A percentile compares a stretch with the other conserved stretches of the same genome.
phyloP scores from a whole-genome alignment of 2,113 vertebrate species.

The Daboia siamensis region DNA sequence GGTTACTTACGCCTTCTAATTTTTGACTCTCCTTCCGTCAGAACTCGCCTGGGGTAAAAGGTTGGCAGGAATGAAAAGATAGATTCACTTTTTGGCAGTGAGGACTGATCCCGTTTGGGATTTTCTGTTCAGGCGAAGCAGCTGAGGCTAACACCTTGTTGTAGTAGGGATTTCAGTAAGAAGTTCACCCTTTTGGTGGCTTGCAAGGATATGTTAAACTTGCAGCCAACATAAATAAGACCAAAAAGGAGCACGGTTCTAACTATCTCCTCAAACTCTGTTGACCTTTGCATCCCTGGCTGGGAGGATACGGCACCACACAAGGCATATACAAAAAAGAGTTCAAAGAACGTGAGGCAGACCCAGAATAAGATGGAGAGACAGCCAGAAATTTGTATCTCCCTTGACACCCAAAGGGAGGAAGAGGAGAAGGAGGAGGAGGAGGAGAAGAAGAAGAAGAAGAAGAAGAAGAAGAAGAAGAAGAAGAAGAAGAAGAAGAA shows the following conservation, averaged over 20 bases:
- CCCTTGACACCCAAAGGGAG: not conserved
- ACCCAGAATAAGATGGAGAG: not conserved
- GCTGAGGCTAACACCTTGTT: conserved; percentile 47
- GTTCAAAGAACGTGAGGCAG: not conserved
- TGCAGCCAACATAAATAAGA: conserved; percentile 13
- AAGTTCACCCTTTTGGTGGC: conserved; percentile 14
- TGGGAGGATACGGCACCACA: not conserved
- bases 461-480: no score
- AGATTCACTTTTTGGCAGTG: conserved; percentile 34
- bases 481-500: no score
- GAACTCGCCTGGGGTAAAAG: conserved; percentile 32
- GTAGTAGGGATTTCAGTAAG: conserved; percentile 35
- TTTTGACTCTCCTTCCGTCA: conserved; percentile 52
- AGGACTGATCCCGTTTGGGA: conserved; percentile 26
- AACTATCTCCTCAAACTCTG: not conserved
- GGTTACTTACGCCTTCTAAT: conserved; percentile 53
- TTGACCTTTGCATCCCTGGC: not conserved
- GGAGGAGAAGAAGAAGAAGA: no score
- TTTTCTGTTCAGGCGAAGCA: conserved; percentile 45
- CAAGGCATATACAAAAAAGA: not conserved
- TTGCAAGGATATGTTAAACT: conserved; percentile 13
- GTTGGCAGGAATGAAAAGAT: conserved; percentile 52
- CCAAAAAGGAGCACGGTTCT: not conserved
- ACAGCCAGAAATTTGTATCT: not conserved
- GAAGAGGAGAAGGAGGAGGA: no score